Evolutionary conservation across 2,888 invertebrate species (phyloP), one percentile per base, ranked within the genome.

Genomic region (Onchidella celtica): DNA sequence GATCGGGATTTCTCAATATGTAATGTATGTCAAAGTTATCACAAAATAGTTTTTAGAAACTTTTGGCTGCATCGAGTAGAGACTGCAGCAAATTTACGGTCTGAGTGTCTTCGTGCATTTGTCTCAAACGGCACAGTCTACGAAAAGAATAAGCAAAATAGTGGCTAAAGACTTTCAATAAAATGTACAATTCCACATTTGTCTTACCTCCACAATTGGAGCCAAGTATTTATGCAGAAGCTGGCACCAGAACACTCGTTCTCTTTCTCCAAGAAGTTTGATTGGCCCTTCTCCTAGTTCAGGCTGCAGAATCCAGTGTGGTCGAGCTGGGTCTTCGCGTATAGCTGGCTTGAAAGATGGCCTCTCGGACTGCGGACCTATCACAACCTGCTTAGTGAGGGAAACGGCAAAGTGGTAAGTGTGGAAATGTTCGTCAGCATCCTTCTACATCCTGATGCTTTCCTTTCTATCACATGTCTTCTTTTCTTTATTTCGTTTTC

Each of bases 201-300:
- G 21, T 29, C 66, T 32, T 34, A 38, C 97, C 90, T 97, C 97
- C 91, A 97, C 97, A 88, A 99, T 97, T 3, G 99, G 99, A 92
- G 96, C 97, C 79, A 99, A 95, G 94, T 99, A 99, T 94, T 97
- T 97, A 84, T 96, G 97, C 85, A 99, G 95, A 69, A 99, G 94
- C 90, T 99, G 99, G 92, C 96, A 97, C 99, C 99, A 99, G 94
- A 99, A 99, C 77, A 95, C 94, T 84, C 32, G 55, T 94, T 99
- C 99, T 84, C 96, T 95, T 85, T 96, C 96, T 32, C 93, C 90
- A 82, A 99, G 94, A 90, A 96, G 96, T 90, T 97, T 97, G 24
- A 98, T 96, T 93, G 97, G 97, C 75, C 98, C 98, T 92, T 97
- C 97, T 88, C 96, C 96, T 83, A 98, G 94, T 76, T 96, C 96